Evolutionary conservation across 2,113 vertebrate species (phyloP).

Genomic region (Chaenogobius annularis): DNA sequence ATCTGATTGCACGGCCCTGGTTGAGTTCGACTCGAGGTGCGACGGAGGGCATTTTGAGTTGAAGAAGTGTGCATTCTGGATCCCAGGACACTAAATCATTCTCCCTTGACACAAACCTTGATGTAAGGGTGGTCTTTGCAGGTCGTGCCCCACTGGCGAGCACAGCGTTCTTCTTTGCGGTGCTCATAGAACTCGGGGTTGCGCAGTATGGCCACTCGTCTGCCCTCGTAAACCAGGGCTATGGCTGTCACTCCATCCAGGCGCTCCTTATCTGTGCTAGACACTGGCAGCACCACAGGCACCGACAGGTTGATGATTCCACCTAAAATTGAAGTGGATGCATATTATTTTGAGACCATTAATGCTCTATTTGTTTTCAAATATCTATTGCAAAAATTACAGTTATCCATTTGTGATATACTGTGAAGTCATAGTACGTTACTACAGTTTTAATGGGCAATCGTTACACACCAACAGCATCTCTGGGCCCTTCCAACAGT

Average conservation of each 20-base stretch:
- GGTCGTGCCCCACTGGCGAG: constrained; percentile 94
- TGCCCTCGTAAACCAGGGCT: constrained; percentile 84
- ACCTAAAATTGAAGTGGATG: constrained; percentile 69
- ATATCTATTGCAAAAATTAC: background rate
- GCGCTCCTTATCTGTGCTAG: constrained; percentile 86
- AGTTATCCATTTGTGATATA: background rate
- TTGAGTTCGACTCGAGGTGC: too few species aligned
- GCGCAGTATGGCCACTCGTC: constrained; percentile 91
- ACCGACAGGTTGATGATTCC: constrained; percentile 97
- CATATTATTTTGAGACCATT: background rate
- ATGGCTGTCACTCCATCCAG: constrained; percentile 89
- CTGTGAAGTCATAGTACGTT: background rate
- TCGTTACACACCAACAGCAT: constrained; percentile 43
- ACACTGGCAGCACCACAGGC: constrained; percentile 89
- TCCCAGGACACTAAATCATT: background rate
- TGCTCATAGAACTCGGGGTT: constrained; percentile 96
- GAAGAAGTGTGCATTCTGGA: background rate
- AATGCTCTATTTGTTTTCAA: background rate
- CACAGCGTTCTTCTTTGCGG: constrained; percentile 95
- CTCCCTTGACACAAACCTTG: constrained; percentile 78
- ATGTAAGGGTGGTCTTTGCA: constrained; percentile 97
- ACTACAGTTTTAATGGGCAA: constrained; percentile 32
- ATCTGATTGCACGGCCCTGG: too few species aligned
- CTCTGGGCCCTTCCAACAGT: constrained; percentile 44
- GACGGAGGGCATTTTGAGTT: too few species aligned